Percentiles rank a stretch among this genome's conserved stretches.
phyloP scores from a whole-genome alignment of 1,140 invertebrate species.

The Triops cancriformis region DNA sequence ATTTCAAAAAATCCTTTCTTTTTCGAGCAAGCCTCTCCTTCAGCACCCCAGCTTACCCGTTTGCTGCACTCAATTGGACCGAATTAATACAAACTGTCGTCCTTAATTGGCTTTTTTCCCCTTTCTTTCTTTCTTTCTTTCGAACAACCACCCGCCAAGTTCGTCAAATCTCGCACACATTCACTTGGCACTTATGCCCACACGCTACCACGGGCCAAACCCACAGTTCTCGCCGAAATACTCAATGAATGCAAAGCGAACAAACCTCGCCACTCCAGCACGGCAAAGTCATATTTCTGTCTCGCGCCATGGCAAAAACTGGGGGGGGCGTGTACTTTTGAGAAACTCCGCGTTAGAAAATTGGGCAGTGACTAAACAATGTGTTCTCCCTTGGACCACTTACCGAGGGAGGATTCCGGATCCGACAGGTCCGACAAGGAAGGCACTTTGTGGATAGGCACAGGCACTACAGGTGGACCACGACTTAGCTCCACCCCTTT shows the following conservation, averaged over 20 bases:
- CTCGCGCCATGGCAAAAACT: not conserved
- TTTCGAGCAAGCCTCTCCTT: not conserved
- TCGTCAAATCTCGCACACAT: too few species aligned
- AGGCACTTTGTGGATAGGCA: conserved; percentile 70
- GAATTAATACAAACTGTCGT: not conserved
- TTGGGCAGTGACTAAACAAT: not conserved
- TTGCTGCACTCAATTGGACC: not conserved
- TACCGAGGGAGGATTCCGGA: conserved; percentile 69
- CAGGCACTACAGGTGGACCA: conserved; percentile 31
- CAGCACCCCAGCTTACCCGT: not conserved
- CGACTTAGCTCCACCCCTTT: conserved; percentile 27
- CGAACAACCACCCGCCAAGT: not conserved
- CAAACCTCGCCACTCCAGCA: too few species aligned
- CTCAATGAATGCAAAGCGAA: too few species aligned
- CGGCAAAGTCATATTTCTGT: too few species aligned
- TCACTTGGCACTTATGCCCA: too few species aligned
- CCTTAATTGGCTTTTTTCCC: not conserved
- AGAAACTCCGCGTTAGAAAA: not conserved
- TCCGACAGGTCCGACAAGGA: conserved; percentile 73
- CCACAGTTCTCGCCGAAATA: too few species aligned
- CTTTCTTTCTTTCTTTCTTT: too few species aligned
- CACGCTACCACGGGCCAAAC: too few species aligned
- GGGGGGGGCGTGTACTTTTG: not conserved
- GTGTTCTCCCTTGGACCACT: conserved; percentile 46
- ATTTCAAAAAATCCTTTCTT: not conserved